Evolutionary conservation across 23 tunicate genomes (phyloP).

Genomic region (Aplidium turbinatum): DNA sequence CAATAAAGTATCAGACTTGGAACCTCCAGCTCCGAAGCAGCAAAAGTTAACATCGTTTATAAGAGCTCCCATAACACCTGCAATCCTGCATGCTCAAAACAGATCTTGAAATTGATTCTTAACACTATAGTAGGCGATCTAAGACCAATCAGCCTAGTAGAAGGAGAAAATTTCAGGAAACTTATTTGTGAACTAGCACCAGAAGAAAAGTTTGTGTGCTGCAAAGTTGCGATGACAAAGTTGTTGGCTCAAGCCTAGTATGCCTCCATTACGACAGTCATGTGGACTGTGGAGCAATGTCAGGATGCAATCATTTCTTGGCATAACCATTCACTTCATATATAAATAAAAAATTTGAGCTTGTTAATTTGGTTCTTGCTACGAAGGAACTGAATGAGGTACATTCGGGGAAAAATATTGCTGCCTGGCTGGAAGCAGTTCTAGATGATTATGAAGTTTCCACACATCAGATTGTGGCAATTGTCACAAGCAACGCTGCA

Average conservation of each 20-base stretch:
- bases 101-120: constrained; percentile 23
- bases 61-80: constrained; percentile 21
- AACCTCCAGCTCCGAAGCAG: constrained; percentile 22
- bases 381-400: constrained; percentile 50
- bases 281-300: constrained; percentile 43
- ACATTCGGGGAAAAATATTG: constrained; percentile 25
- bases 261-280: constrained; percentile 26
- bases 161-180: constrained; percentile 39
- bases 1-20: too few species aligned
- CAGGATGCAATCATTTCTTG: constrained; percentile 47
- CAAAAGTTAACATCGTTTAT: constrained; percentile 34
- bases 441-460: constrained; percentile 33
- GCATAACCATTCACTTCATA: constrained; percentile 36
- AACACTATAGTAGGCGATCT: constrained; percentile 42
- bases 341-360: constrained; percentile 17
- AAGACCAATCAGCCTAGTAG: constrained; percentile 49
- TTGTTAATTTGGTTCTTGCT: constrained; percentile 37
- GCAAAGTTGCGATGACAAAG: constrained; percentile 20
- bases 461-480: constrained; percentile 24
- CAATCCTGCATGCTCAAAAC: constrained; percentile 30
- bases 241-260: constrained; percentile 15
- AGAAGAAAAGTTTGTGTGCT: constrained; percentile 16
- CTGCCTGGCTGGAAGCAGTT: constrained; percentile 39
- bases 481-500: constrained; percentile 21
- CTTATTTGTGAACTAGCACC: constrained; percentile 35